Evolutionary conservation across 2,113 vertebrate genomes (phyloP).

Genomic region (Pyrgilauda ruficollis): DNA sequence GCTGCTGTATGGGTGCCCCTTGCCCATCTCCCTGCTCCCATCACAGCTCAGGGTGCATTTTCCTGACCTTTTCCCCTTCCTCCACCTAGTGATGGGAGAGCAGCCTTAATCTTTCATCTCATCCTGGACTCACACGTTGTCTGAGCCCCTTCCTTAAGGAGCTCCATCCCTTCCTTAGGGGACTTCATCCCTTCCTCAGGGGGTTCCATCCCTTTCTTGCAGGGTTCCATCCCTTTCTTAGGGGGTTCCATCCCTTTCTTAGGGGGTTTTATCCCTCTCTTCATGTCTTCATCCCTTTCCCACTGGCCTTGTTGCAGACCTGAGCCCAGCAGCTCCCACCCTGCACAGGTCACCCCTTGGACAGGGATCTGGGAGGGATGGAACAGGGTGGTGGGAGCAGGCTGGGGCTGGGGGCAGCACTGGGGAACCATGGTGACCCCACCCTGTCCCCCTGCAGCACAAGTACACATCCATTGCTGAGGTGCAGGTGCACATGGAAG

Average conservation of each 20-base stretch:
- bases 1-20: background rate
- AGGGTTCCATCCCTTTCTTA: background rate
- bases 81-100: background rate
- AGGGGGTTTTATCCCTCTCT: fast-evolving
- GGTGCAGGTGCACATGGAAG: constrained; percentile 91
- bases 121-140: background rate
- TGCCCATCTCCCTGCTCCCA: background rate
- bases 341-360: background rate
- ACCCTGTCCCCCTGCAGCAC: constrained; percentile 75
- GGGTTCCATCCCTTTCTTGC: fast-evolving
- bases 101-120: background rate
- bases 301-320: background rate
- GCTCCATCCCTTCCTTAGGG: background rate
- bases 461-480: constrained; percentile 95
- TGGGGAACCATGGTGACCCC: fast-evolving
- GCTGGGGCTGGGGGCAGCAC: background rate
- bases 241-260: fast-evolving
- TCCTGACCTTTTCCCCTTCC: background rate
- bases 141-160: background rate
- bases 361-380: background rate
- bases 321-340: background rate
- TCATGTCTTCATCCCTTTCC: background rate
- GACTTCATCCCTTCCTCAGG: background rate
- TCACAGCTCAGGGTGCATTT: background rate
- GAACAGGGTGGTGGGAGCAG: background rate